Evolutionary conservation across 2,888 invertebrate species (phyloP), one percentile per base, ranked within the genome.

Genomic region (Amiota minor): DNA sequence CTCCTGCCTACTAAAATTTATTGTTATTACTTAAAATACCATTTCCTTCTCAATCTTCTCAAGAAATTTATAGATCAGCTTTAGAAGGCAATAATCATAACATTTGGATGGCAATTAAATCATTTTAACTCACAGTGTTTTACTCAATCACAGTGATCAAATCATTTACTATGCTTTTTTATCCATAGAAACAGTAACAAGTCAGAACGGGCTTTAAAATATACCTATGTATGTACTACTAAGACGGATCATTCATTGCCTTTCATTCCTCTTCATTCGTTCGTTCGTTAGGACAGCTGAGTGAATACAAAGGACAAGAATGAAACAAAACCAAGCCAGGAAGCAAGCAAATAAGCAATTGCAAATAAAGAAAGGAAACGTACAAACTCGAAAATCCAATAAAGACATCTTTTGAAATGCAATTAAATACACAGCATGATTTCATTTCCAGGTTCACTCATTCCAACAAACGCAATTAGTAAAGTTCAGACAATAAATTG

Each of bases 401-500:
- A 77, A 80, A 77, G 73, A 73, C 81, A 62, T 77, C 76, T 74
- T 76, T 80, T 79, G 74, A 77, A 82, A 81, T 84, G 84, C 82
- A 83, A 83, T 83, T 83, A 85, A 83, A 78, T 68, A 50, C 67
- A 50, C 50, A 68, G 67, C 75, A 77, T 77, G 71, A 78, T 82
- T 85, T 76, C 74, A 78, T 76, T 77, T 65, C 35, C 69, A 64
- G n/a, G 61, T 12, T 55, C n/a, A n/a, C 59, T 46, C 77, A 75
- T 77, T 76, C 75, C 77, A 75, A 72, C 71, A 84, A 83, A 83
- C 86, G 82, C 86, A 83, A 83, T 83, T 83, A 84, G 80, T 75
- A 75, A 81, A 82, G 82, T 85, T 83, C 77, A 50, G 67, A 64
- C 20, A 75, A 73, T 50, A 47, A 64, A 16, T 20, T 20, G 59